Evolutionary conservation across 30 jellyfish, hydroid and myxozoan species (phyloP), one percentile per base, ranked within the genome.

Genomic region (Hydractinia echinata): DNA sequence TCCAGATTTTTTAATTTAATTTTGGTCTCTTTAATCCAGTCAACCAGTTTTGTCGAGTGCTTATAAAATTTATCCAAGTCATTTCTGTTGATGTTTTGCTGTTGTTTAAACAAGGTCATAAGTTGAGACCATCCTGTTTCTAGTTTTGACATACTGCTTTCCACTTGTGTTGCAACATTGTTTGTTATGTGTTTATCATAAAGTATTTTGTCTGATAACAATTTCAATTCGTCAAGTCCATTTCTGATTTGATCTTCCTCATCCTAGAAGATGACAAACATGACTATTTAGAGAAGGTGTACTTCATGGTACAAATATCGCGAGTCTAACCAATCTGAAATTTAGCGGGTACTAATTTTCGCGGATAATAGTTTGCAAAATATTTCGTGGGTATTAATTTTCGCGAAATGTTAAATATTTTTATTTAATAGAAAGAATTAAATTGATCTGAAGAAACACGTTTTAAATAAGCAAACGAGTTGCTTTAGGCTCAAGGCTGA

Each of bases 41-140:
- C 91, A 81, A 79, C 76, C 50, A 83, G 72, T n/a, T 83, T 92
- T 16, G 69, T 56, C n/a, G 95, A 84, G 64, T 83, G 71, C 67
- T 80, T 72, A 71, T 83, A 67, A 13, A 64, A 64, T 64, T 64
- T 51, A 64, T 64, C 8, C 74, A 44, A 64, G 10, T 64, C 74
- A n/a, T 3, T 64, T 64, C 44, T 19, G 50, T 58, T 30, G 60
- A 7, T n/a, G 18, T 71, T 50, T 9, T 7, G 55, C 8, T n/a
- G 18, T 71, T 71, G 60, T 54, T 71, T 71, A 60, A 71, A 7
- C 30, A 19, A 19, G 53, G 81, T 20, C 81, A 71, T 71, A 50
- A 71, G 1, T 71, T 5, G 81, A 71, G 67, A n/a, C 81, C 81
- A 71, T 15, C 55, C 81, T 5, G 39, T 58, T 30, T 20, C 81